Evolutionary conservation across 2,797 vertebrate species (phyloP).

Genomic region (Tiaroga cobitis): DNA sequence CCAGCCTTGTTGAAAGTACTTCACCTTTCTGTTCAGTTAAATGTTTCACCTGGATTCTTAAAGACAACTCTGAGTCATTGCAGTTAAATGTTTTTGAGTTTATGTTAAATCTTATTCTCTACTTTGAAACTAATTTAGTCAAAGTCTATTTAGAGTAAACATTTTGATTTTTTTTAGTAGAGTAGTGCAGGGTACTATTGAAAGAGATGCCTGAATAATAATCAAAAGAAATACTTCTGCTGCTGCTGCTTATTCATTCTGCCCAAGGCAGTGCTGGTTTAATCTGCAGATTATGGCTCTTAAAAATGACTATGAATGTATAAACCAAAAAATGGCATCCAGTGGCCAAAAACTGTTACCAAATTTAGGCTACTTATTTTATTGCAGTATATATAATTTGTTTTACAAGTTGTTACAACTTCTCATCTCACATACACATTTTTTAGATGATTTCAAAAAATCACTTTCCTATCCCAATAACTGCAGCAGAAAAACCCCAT

Average conservation of each 20-base stretch:
- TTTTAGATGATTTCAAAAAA: not conserved
- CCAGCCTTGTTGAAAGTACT: not conserved
- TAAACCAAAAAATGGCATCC: conserved; percentile 1
- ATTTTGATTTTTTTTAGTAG: not conserved
- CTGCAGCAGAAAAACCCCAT: not conserved
- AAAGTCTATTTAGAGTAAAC: not conserved
- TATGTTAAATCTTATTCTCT: not conserved
- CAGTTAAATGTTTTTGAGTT: not conserved
- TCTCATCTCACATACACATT: not conserved
- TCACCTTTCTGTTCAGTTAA: not conserved
- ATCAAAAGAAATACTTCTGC: not conserved
- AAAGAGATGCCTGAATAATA: not conserved
- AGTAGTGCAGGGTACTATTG: not conserved
- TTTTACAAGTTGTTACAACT: not conserved
- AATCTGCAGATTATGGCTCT: conserved; percentile 21
- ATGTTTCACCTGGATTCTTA: not conserved
- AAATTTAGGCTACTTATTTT: not conserved
- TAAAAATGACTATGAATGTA: not conserved
- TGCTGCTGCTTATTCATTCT: not conserved
- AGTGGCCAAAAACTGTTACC: not conserved
- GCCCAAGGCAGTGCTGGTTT: not conserved
- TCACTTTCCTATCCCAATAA: not conserved
- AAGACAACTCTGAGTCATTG: not conserved
- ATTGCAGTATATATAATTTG: not conserved
- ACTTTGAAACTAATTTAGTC: not conserved